Evolutionary conservation across 2,113 vertebrate species (phyloP).

Genomic region (Platysteira castanea): DNA sequence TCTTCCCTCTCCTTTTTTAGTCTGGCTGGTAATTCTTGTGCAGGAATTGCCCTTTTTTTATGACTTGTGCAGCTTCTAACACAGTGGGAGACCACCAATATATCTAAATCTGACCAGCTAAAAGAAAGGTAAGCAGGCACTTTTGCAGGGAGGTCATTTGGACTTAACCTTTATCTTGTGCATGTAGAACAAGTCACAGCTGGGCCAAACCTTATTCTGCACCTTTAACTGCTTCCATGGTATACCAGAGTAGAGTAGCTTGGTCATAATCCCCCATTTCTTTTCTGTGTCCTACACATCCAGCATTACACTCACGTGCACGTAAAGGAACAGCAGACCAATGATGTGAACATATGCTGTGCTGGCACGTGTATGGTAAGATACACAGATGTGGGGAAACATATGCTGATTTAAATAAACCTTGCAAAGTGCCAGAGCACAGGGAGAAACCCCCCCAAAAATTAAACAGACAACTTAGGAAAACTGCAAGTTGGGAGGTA

Average conservation of each 20-base stretch:
- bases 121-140: background rate
- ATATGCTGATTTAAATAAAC: background rate
- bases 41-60: background rate
- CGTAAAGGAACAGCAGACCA: background rate
- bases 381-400: conserved; percentile 12
- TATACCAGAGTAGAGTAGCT: background rate
- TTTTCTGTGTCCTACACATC: background rate
- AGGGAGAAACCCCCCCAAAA: background rate
- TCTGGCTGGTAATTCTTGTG: background rate
- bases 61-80: background rate
- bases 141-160: background rate
- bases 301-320: background rate
- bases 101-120: background rate
- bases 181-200: background rate
- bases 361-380: background rate
- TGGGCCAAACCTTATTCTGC: background rate
- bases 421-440: conserved; percentile 10
- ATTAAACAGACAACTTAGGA: background rate
- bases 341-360: background rate
- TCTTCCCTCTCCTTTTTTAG: background rate
- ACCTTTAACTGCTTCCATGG: background rate
- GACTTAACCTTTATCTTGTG: background rate
- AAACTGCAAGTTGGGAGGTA: background rate
- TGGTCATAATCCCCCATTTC: background rate
- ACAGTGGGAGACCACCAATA: background rate